Evolutionary conservation across 2,888 invertebrate genomes (phyloP).

Genomic region (Dryocosmus kuriphilus): DNA sequence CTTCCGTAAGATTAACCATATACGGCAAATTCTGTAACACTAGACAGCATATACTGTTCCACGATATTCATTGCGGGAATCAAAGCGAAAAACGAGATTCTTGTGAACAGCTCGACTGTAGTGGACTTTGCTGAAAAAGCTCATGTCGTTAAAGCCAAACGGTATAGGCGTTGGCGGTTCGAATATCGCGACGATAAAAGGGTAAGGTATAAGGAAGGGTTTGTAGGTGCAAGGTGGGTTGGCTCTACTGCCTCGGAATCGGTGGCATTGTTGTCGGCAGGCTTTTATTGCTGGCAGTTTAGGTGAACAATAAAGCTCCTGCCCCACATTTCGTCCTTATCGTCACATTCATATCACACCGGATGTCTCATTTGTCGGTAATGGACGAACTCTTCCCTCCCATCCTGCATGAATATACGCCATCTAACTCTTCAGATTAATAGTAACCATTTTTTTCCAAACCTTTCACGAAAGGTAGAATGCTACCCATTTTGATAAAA

Average conservation of each 20-base stretch:
- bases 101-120: not conserved
- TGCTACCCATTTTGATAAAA: not conserved
- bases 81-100: not conserved
- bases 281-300: slow-evolving; percentile 68
- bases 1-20: too few relatives aligned
- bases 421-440: not conserved
- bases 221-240: slow-evolving; percentile 42
- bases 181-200: slow-evolving; percentile 57
- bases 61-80: not conserved
- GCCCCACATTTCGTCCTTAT: slow-evolving; percentile 63
- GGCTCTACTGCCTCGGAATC: slow-evolving; percentile 49
- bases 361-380: slow-evolving; percentile 65
- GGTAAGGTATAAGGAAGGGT: slow-evolving; percentile 50
- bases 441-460: not conserved
- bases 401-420: not conserved
- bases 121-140: slow-evolving; percentile 37
- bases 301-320: slow-evolving; percentile 69
- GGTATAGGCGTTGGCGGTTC: slow-evolving; percentile 50
- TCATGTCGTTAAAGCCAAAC: slow-evolving; percentile 53
- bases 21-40: too few relatives aligned
- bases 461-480: not conserved
- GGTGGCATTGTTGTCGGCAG: slow-evolving; percentile 60
- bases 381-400: slow-evolving; percentile 58
- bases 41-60: too few relatives aligned
- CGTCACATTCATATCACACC: slow-evolving; percentile 64